Base-by-base conservation (phyloP, 2,113 vertebrate genomes). In the Onychorhynchus coronatus region DNA sequence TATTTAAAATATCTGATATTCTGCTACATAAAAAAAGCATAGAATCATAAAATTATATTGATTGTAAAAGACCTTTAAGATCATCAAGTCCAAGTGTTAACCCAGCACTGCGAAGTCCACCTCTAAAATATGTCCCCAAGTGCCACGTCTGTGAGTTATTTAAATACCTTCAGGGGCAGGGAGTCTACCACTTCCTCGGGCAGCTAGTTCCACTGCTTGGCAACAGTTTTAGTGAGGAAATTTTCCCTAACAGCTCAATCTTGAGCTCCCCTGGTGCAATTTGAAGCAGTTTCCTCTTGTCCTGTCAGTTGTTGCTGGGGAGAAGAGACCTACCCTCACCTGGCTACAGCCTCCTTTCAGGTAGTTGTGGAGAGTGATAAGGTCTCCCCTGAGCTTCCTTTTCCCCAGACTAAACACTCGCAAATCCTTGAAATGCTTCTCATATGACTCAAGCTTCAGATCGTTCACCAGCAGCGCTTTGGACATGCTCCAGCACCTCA, bases 281-380 rank as follows among this genome's bases (percentile, higher is more conserved):
- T 30, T 52, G 44, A 81, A 24, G 15, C 23, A 39, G 8, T 46
- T 67, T 74, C 28, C 15, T 52, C 39, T 52, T 46, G 33, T 77
- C 13, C 58, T 62, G 7, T 49, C 28, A 19, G 15, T 76, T 61
- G 44, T 61, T 61, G 31, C 44, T 6, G 37, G 15, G 44, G 56
- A 49, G 74, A 49, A 61, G 44, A 58, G 27, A 44, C 27, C 0
- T 0, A 33, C 5, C 7, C 9, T 9, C 18, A 7, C 27, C 33
- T 37, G 18, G 18, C 37, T 37, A 23, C 27, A 33, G 0, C 27
- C 30, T 42, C 31, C 24, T 73, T 66, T 37, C 35, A 42, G 25
- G 35, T 12, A 10, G 21, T 7, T 42, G 8, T 56, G 41, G 18
- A 13, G 19, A 65, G 25, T 3, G 8, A 9, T 14, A 12, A 49